phyloP scores from a whole-genome alignment of 2,888 invertebrate species.

The Reticulitermes lucifugus region DNA sequence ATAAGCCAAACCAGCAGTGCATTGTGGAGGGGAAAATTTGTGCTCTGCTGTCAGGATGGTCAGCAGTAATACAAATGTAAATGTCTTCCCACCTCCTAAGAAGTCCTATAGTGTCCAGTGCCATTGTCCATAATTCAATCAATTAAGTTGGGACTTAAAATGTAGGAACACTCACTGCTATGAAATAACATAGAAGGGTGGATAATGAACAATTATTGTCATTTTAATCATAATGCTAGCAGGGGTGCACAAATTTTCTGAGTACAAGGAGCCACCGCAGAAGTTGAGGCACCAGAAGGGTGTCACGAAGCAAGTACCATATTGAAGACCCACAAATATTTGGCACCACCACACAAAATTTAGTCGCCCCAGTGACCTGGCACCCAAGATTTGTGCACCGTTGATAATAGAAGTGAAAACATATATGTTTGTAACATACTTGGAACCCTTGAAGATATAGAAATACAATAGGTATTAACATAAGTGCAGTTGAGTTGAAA shows the following conservation, averaged over 20 bases:
- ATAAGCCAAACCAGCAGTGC: neutral
- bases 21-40: neutral
- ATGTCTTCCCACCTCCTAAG: neutral
- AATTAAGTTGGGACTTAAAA: neutral
- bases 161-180: neutral
- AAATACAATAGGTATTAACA: neutral
- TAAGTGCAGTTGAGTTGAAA: too few species aligned
- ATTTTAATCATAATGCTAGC: neutral
- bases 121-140: neutral
- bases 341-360: too few species aligned
- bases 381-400: too few species aligned
- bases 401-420: neutral
- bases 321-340: too few species aligned
- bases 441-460: neutral
- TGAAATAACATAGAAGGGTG: neutral
- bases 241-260: too few species aligned
- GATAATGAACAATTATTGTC: constrained; percentile 18
- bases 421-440: neutral
- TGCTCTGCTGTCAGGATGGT: neutral
- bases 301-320: too few species aligned
- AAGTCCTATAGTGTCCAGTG: neutral
- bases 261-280: neutral
- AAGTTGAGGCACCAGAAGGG: neutral
- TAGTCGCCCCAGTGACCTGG: too few species aligned
- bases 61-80: neutral